phyloP scores from a whole-genome alignment of 2,888 invertebrate species.

The Emesis furor region DNA sequence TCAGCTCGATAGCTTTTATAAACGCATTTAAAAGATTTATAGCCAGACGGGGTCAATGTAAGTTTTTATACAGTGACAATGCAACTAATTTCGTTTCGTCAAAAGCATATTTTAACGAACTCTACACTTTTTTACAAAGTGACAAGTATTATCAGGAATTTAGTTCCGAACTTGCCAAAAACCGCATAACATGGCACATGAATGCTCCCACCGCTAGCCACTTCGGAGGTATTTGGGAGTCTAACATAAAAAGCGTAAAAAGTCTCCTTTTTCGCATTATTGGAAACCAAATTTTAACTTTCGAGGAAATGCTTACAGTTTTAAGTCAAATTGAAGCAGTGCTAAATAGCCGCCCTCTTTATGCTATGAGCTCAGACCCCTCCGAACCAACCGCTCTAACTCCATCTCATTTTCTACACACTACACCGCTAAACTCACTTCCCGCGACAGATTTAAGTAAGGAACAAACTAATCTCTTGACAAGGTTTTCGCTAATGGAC shows the following conservation, averaged over 20 bases:
- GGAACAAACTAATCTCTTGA: conserved; percentile 22
- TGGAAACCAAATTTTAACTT: conserved; percentile 20
- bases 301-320: conserved; percentile 17
- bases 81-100: no score
- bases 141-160: no score
- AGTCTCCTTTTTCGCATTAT: conserved; percentile 31
- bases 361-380: conserved; percentile 33
- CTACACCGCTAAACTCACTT: conserved; percentile 9
- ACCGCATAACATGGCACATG: no score
- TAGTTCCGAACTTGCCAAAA: no score
- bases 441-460: conserved; percentile 23
- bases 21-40: no score
- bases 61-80: no score
- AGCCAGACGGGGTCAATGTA: no score
- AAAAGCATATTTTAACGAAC: no score
- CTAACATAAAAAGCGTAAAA: neutral
- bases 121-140: no score
- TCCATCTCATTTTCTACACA: conserved; percentile 38
- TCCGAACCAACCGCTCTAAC: conserved; percentile 39
- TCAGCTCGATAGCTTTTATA: no score
- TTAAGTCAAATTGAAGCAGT: conserved; percentile 36
- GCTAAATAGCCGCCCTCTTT: conserved; percentile 35
- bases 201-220: no score
- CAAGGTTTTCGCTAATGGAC: conserved; percentile 30
- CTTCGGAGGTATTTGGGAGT: no score